These are phyloP conservation scores for Riparia riparia DNA, from an alignment of 2,113 vertebrate species.

Conservation along the genomic window DNA sequence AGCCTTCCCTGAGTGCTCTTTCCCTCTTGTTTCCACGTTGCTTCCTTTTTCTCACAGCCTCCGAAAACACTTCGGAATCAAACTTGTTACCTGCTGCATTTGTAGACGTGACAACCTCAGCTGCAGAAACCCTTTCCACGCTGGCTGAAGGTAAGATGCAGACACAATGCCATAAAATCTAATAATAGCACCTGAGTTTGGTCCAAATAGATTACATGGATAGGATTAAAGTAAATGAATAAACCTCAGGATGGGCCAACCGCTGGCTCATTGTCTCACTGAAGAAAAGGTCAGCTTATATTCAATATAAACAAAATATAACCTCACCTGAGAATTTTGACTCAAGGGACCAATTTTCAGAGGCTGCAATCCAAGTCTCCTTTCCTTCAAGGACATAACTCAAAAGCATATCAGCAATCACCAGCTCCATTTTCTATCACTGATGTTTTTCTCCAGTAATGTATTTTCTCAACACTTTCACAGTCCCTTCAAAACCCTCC, in stretches of 20 bases:
- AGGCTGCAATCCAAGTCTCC: neutral
- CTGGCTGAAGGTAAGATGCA: neutral
- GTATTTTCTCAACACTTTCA: neutral
- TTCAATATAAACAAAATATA: neutral
- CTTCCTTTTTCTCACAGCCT: neutral
- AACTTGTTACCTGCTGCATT: accelerated
- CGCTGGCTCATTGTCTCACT: neutral
- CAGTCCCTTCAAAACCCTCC: neutral
- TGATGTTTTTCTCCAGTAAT: neutral
- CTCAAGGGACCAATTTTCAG: neutral
- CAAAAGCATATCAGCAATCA: neutral
- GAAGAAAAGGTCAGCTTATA: neutral
- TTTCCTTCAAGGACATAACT: neutral
- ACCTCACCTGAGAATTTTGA: neutral
- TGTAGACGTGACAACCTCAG: accelerated
- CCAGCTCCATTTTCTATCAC: neutral
- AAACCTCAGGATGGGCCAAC: neutral
- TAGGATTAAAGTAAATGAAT: neutral
- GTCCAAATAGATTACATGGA: neutral
- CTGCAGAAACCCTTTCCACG: neutral
- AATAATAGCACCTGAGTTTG: neutral
- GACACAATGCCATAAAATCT: neutral
- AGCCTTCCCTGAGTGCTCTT: neutral
- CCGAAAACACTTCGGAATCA: neutral
- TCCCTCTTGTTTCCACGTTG: neutral